Percentiles rank a stretch among this genome's conserved stretches.
Conservation (phyloP, 2,888 invertebrate genomes). For the Dasypolia templi region DNA sequence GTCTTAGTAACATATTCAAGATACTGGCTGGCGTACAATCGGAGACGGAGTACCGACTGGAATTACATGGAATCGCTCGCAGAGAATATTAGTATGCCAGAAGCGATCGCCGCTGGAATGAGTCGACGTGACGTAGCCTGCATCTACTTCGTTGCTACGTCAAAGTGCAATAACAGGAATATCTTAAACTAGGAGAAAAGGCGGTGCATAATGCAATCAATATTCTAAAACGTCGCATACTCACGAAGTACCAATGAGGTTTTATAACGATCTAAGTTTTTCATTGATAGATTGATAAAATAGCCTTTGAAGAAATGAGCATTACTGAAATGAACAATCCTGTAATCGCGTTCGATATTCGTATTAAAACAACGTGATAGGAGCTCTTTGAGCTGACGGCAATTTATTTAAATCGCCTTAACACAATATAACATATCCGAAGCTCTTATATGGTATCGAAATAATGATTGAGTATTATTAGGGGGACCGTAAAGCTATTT, state of each 20-base stretch:
- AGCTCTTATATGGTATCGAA: slow-evolving; percentile 33
- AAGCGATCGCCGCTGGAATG: slow-evolving; percentile 86
- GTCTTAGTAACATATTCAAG: slow-evolving; percentile 84
- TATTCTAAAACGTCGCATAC: slow-evolving; percentile 56
- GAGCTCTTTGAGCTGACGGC: slow-evolving; percentile 7
- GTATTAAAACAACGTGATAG: slow-evolving; percentile 20
- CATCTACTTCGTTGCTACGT: slow-evolving; percentile 79
- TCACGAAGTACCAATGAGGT: slow-evolving; percentile 29
- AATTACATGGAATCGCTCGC: slow-evolving; percentile 87
- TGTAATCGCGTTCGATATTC: slow-evolving; percentile 23
- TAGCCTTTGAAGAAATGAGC: slow-evolving; percentile 14
- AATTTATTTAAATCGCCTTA: slow-evolving; percentile 39
- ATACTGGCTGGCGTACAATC: slow-evolving; percentile 83
- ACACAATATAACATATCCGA: slow-evolving; percentile 15
- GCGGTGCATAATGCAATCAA: slow-evolving; percentile 49
- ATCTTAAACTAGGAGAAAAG: slow-evolving; percentile 72
- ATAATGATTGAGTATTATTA: slow-evolving; percentile 79
- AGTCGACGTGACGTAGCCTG: slow-evolving; percentile 84
- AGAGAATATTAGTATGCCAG: slow-evolving; percentile 88
- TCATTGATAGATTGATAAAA: slow-evolving; percentile 33
- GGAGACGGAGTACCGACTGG: slow-evolving; percentile 81
- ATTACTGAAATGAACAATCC: slow-evolving; percentile 34
- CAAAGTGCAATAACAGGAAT: slow-evolving; percentile 85
- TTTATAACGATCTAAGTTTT: slow-evolving; percentile 32
- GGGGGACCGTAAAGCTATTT: slow-evolving; percentile 78